phyloP scores from a whole-genome alignment of 1,140 invertebrate species.

The Pentalonia nigronervosa region DNA sequence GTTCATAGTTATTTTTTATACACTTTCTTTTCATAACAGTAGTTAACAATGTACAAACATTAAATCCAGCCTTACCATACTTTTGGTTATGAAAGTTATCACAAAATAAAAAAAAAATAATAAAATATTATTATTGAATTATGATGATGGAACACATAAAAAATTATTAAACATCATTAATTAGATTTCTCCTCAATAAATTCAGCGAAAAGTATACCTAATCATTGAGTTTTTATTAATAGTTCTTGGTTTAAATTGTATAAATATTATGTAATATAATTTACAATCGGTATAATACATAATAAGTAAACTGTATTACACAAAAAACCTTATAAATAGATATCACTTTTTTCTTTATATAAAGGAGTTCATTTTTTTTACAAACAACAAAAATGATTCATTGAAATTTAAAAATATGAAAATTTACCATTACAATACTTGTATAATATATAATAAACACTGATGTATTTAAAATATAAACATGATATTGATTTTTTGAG shows the following conservation, averaged over 20 bases:
- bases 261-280: slow-evolving; percentile 15
- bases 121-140: slow-evolving; percentile 36
- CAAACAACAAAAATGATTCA: slow-evolving; percentile 26
- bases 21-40: slow-evolving; percentile 48
- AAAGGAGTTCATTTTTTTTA: slow-evolving; percentile 35
- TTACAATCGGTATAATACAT: slow-evolving; percentile 13
- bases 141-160: slow-evolving; percentile 40
- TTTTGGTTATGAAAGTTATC: slow-evolving; percentile 54
- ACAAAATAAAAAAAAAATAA: slow-evolving; percentile 50
- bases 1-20: slow-evolving; percentile 37
- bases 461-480: slow-evolving; percentile 48
- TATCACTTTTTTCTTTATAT: slow-evolving; percentile 49
- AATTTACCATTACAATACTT: slow-evolving; percentile 22
- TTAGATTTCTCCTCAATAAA: background rate
- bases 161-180: slow-evolving; percentile 9
- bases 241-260: slow-evolving; percentile 15
- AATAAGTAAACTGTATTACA: slow-evolving; percentile 11
- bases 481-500: slow-evolving; percentile 41
- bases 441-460: background rate
- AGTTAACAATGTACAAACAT: slow-evolving; percentile 55
- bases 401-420: slow-evolving; percentile 49
- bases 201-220: background rate
- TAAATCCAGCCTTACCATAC: slow-evolving; percentile 50
- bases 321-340: slow-evolving; percentile 32
- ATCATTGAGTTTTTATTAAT: slow-evolving; percentile 19